Evolutionary conservation across 2,888 invertebrate species (phyloP).

Genomic region (Coenonympha glycerion): DNA sequence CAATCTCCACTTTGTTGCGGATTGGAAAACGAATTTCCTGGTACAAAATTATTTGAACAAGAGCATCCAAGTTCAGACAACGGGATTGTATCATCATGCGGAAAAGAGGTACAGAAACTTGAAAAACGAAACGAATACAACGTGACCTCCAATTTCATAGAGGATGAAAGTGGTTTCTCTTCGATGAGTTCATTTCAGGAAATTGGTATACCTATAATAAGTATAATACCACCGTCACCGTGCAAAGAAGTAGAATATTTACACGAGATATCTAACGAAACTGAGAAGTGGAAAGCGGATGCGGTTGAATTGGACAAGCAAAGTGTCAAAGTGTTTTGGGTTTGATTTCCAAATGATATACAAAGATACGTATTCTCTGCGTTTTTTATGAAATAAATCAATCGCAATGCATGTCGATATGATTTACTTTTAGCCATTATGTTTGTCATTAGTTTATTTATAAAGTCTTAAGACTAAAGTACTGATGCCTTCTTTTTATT

Average conservation of each 20-base stretch:
- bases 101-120: conserved; percentile 34
- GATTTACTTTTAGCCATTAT: conserved; percentile 9
- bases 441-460: conserved; percentile 11
- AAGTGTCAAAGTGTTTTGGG: conserved; percentile 68
- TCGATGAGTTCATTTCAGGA: conserved; percentile 91
- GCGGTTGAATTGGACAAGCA: conserved; percentile 56
- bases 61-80: conserved; percentile 30
- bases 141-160: conserved; percentile 62
- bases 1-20: conserved; percentile 41
- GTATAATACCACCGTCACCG: conserved; percentile 67
- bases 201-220: conserved; percentile 81
- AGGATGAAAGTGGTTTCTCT: conserved; percentile 90
- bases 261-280: conserved; percentile 46
- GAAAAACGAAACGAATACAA: conserved; percentile 52
- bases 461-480: neutral
- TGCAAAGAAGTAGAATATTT: conserved; percentile 59
- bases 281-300: conserved; percentile 56
- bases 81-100: conserved; percentile 29
- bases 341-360: conserved; percentile 38
- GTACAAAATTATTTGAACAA: conserved; percentile 40
- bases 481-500: neutral
- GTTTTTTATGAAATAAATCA: conserved; percentile 3
- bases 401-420: neutral
- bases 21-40: conserved; percentile 45
- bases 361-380: conserved; percentile 6